phyloP scores from a whole-genome alignment of 2,113 vertebrate species.

The Bufo bufo region DNA sequence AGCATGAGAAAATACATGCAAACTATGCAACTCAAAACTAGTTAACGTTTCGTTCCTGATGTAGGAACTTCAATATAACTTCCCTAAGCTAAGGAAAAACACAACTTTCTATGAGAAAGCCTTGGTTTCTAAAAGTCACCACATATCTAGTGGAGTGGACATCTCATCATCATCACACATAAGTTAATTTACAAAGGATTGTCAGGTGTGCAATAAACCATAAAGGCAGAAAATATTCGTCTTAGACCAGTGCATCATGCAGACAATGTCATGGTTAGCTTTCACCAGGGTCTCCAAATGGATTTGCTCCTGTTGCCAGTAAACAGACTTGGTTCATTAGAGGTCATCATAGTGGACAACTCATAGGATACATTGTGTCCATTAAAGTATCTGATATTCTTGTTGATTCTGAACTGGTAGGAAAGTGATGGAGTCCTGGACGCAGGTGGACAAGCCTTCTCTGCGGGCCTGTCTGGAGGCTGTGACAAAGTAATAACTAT shows the following conservation, averaged over 20 bases:
- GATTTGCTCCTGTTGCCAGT: conserved; percentile 14
- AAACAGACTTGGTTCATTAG: neutral
- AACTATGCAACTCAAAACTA: neutral
- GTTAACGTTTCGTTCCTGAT: conserved; percentile 3
- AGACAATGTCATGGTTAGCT: neutral
- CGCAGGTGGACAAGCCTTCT: conserved; percentile 65
- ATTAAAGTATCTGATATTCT: conserved; percentile 61
- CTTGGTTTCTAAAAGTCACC: neutral
- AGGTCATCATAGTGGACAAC: neutral
- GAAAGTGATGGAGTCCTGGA: conserved; percentile 67
- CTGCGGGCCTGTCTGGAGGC: conserved; percentile 50
- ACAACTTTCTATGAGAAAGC: conserved; percentile 21
- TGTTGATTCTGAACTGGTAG: conserved; percentile 56
- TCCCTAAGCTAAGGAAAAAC: neutral
- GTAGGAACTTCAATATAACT: neutral
- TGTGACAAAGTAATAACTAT: neutral
- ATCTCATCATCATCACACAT: neutral
- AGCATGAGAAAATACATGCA: neutral
- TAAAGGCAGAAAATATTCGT: neutral
- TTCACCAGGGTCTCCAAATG: conserved; percentile 69
- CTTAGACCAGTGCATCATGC: neutral
- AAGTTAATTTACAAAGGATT: neutral
- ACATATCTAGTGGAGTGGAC: neutral
- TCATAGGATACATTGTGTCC: too few relatives aligned
- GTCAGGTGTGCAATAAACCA: neutral